Conservation (phyloP, 2,113 vertebrate genomes). For the Crocuta crocuta region DNA sequence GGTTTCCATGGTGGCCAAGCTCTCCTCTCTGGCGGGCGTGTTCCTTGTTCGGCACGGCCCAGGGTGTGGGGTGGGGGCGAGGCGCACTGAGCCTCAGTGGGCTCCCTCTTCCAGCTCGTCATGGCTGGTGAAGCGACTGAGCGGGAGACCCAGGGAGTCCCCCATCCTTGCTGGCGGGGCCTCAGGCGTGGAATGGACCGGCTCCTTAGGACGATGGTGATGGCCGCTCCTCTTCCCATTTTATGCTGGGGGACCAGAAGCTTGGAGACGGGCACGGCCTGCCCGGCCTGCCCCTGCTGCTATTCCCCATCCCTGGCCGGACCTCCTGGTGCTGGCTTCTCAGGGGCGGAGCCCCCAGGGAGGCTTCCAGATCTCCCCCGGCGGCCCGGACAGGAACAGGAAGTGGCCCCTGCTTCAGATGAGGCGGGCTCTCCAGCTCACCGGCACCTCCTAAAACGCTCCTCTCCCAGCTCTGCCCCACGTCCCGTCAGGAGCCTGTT, state of each 20-base stretch:
- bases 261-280: fast-evolving
- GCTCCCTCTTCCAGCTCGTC: not conserved
- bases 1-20: not conserved
- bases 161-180: not conserved
- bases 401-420: not conserved
- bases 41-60: fast-evolving
- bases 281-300: no score
- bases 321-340: not conserved
- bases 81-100: fast-evolving
- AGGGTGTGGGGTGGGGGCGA: fast-evolving
- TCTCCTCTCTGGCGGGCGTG: no score
- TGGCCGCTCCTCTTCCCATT: fast-evolving
- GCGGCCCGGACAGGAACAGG: no score
- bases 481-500: fast-evolving
- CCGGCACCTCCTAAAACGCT: fast-evolving
- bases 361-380: not conserved
- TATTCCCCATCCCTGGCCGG: fast-evolving
- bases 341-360: no score
- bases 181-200: fast-evolving
- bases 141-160: fast-evolving
- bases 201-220: fast-evolving
- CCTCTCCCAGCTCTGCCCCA: fast-evolving
- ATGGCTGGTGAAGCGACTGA: fast-evolving
- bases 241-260: not conserved
- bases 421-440: not conserved